Percentiles rank a stretch among this genome's conserved stretches.
phyloP scores from a whole-genome alignment of 92 coral and sea anemone genomes.

The Metridium senile region DNA sequence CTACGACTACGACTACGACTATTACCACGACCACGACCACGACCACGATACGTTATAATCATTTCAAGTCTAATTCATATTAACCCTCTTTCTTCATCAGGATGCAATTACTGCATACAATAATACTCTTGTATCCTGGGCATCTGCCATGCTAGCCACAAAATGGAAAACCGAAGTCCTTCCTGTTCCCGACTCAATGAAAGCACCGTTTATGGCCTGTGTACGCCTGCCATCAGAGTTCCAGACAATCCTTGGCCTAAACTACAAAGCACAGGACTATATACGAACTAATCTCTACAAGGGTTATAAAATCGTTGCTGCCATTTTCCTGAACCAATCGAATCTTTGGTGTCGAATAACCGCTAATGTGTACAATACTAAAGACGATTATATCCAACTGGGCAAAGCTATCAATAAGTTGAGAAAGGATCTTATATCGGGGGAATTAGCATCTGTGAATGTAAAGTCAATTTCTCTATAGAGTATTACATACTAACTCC shows the following conservation, averaged over 20 bases:
- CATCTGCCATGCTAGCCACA: conserved; percentile 65
- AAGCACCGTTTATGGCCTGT: conserved; percentile 76
- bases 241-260: conserved; percentile 64
- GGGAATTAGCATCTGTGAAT: not conserved
- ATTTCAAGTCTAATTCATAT: not conserved
- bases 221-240: conserved; percentile 66
- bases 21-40: not conserved
- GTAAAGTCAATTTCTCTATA: too few relatives aligned
- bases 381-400: conserved; percentile 58
- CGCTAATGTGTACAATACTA: conserved; percentile 67
- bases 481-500: too few relatives aligned
- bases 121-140: conserved; percentile 68
- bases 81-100: conserved; percentile 2
- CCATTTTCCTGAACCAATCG: conserved; percentile 62
- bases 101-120: conserved; percentile 59
- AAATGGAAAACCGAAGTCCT: conserved; percentile 81
- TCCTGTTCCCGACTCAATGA: conserved; percentile 77
- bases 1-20: too few relatives aligned
- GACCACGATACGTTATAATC: not conserved
- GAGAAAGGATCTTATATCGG: not conserved
- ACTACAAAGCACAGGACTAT: conserved; percentile 25
- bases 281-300: conserved; percentile 40
- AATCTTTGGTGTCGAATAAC: conserved; percentile 82
- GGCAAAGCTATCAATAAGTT: conserved; percentile 50
- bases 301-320: conserved; percentile 48